These are phyloP conservation scores for Conomelus anceps DNA, from an alignment of 2,888 invertebrate genomes.

Conservation along the genomic window DNA sequence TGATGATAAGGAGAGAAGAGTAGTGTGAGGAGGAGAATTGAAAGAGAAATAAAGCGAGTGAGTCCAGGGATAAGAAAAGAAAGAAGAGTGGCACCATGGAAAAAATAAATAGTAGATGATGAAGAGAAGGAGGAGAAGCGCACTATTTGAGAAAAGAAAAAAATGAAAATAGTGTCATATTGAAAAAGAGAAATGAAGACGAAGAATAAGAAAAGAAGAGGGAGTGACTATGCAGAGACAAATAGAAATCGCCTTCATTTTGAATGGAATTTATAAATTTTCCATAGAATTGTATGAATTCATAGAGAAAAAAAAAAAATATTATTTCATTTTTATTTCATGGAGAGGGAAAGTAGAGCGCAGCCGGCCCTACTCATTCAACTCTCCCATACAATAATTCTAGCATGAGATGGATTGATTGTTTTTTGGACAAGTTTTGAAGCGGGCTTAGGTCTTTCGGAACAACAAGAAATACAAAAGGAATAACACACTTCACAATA, in stretches of 20 bases:
- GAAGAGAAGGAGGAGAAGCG: background rate
- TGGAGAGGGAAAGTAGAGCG: background rate
- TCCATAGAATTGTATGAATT: no score
- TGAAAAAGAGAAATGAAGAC: background rate
- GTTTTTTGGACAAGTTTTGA: no score
- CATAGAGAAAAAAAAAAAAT: no score
- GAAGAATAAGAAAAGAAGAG: background rate
- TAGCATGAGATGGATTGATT: no score
- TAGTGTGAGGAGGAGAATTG: background rate
- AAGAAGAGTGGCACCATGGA: background rate
- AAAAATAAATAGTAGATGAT: background rate
- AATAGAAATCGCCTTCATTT: background rate
- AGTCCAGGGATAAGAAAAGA: background rate
- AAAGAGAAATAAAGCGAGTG: background rate
- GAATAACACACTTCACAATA: no score
- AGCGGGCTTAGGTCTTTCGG: no score
- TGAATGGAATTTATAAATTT: background rate
- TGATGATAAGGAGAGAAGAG: no score
- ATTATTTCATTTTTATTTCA: no score
- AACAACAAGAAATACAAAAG: no score
- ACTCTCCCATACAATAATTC: no score
- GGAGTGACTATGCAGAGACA: background rate
- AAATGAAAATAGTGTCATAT: background rate
- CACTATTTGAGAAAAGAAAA: background rate
- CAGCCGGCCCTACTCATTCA: no score